Conservation (phyloP, 1,140 invertebrate genomes). For the Nephila pilipes region DNA sequence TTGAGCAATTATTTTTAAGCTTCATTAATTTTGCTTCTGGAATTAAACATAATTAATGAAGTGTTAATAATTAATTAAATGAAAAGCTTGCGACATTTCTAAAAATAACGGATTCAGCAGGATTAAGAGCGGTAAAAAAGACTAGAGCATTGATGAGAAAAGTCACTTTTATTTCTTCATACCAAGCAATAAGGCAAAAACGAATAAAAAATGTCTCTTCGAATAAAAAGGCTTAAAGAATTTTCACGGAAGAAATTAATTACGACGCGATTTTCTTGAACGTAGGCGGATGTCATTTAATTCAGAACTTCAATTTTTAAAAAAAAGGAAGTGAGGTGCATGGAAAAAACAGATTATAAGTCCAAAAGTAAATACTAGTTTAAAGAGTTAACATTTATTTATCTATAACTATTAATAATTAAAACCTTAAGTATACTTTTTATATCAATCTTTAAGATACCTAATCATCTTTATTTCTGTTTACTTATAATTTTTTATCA, state of each 20-base stretch:
- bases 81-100: not conserved
- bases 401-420: too few species aligned
- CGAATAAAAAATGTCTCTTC: not conserved
- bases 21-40: not conserved
- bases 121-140: not conserved
- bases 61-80: not conserved
- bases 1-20: too few species aligned
- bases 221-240: too few species aligned
- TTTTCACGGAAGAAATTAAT: not conserved
- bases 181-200: not conserved
- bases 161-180: not conserved
- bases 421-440: too few species aligned
- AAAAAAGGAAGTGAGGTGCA: not conserved
- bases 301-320: not conserved
- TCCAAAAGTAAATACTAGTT: not conserved
- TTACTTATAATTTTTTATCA: too few species aligned
- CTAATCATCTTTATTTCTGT: too few species aligned
- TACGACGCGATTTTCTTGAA: not conserved
- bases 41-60: slow-evolving; percentile 4
- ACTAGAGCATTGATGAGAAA: not conserved
- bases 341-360: not conserved
- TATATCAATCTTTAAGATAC: too few species aligned
- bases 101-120: not conserved
- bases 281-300: not conserved
- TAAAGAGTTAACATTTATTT: too few species aligned